Percentiles rank a stretch among this genome's conserved stretches.
These are phyloP conservation scores for Eretmocerus hayati DNA, from an alignment of 2,888 invertebrate species.

Conservation along the genomic window DNA sequence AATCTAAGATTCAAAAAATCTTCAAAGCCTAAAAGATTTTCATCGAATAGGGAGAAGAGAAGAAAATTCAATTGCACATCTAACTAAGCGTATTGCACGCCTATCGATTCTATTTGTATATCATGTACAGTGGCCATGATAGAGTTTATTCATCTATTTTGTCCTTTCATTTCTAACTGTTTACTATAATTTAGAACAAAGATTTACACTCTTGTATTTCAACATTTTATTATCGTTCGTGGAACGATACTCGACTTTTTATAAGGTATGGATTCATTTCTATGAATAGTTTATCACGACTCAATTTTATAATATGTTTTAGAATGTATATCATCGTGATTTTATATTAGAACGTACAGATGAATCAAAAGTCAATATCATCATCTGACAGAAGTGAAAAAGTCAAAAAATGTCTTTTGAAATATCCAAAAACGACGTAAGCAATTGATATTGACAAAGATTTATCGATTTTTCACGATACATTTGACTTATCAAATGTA, in stretches of 20 bases:
- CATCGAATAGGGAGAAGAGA: conserved; percentile 23
- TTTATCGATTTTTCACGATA: too few species aligned
- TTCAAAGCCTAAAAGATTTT: conserved; percentile 20
- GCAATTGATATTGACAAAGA: too few species aligned
- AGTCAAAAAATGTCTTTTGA: too few species aligned
- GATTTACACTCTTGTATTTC: not conserved
- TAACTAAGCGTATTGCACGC: conserved; percentile 14
- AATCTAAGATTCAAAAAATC: conserved; percentile 17
- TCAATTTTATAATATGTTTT: not conserved
- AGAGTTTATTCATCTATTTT: conserved; percentile 23
- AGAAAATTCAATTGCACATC: conserved; percentile 14
- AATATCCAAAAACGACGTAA: too few species aligned
- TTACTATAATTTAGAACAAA: conserved; percentile 12
- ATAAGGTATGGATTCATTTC: conserved; percentile 3
- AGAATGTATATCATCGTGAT: conserved; percentile 15
- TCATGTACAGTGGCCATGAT: conserved; percentile 36
- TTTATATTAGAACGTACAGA: conserved; percentile 1
- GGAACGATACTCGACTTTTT: not conserved
- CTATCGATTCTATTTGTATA: conserved; percentile 33
- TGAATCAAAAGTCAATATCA: conserved; percentile 2
- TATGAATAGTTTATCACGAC: not conserved
- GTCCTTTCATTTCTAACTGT: conserved; percentile 14
- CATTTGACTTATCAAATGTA: too few species aligned
- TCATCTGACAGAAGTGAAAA: too few species aligned
- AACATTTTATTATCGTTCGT: not conserved